A percentile compares a stretch with the other conserved stretches of the same genome.
Evolutionary conservation across 2,797 vertebrate genomes (phyloP).

Genomic region (Basileuterus tristriatus): DNA sequence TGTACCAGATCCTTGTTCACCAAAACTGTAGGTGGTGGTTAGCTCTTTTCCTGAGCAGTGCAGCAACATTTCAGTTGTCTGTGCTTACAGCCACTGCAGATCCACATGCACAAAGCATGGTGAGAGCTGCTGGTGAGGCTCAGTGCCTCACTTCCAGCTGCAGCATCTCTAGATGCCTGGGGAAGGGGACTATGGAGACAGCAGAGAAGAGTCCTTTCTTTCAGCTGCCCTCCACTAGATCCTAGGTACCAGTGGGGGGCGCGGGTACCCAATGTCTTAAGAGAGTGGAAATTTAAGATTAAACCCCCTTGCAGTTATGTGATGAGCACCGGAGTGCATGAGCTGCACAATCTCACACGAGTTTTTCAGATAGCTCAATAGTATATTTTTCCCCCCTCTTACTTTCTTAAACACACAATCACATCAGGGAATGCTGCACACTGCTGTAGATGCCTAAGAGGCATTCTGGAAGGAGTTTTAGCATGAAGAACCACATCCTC

Average conservation of each 20-base stretch:
- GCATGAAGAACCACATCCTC: background rate
- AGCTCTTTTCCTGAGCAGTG: background rate
- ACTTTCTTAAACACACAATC: background rate
- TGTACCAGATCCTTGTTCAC: background rate
- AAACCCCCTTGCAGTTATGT: fast-evolving
- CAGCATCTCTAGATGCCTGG: background rate
- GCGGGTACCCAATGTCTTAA: background rate
- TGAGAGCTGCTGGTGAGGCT: background rate
- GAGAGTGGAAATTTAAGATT: background rate
- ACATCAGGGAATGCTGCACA: background rate
- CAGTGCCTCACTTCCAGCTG: background rate
- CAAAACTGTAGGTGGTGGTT: background rate
- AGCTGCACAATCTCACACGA: background rate
- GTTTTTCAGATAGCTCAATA: background rate
- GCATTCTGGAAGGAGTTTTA: background rate
- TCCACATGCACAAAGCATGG: background rate
- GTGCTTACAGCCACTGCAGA: background rate
- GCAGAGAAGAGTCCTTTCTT: background rate
- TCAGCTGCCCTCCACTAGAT: background rate
- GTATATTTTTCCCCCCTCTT: background rate
- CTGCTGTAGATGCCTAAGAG: background rate
- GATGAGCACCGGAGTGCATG: background rate
- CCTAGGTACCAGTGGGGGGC: background rate
- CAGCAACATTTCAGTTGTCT: background rate
- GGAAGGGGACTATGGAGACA: background rate